A percentile compares a stretch with the other conserved stretches of the same genome.
These are phyloP conservation scores for Trichomycterus rosablanca DNA, from an alignment of 2,113 vertebrate species.

Conservation along the genomic window DNA sequence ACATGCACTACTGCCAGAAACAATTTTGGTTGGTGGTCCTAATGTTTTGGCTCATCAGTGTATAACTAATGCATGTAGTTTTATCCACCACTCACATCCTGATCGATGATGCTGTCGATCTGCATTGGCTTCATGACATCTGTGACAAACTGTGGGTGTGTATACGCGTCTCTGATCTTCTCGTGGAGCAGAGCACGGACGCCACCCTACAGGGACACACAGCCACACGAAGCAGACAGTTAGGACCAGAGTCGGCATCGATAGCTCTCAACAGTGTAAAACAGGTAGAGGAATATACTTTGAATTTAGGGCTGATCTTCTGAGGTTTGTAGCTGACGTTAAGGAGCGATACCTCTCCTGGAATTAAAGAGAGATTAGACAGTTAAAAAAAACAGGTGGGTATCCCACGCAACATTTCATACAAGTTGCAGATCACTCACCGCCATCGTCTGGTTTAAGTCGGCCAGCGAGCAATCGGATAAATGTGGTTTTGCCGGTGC, in stretches of 20 bases:
- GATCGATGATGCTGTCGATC: conserved; percentile 98
- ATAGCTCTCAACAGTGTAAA: no score
- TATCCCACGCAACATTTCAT: neutral
- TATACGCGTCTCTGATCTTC: conserved; percentile 96
- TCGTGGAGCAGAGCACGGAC: conserved; percentile 92
- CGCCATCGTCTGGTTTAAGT: conserved; percentile 88
- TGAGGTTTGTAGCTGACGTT: conserved; percentile 92
- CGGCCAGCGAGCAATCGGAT: conserved; percentile 95
- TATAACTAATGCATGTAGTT: no score
- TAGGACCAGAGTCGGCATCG: neutral
- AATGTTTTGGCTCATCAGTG: no score
- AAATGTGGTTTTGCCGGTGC: conserved; percentile 95
- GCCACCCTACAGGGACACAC: conserved; percentile 72
- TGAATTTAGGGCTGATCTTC: conserved; percentile 91
- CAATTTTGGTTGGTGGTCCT: no score
- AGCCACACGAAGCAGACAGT: neutral
- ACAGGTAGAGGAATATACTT: conserved; percentile 54
- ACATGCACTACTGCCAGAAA: no score
- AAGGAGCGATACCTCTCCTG: conserved; percentile 81
- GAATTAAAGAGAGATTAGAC: neutral
- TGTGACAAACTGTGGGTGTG: conserved; percentile 95
- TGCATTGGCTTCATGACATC: conserved; percentile 98
- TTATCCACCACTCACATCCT: conserved; percentile 76
- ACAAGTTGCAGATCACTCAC: conserved; percentile 56
- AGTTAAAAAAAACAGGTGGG: neutral